Evolutionary conservation across 2,797 vertebrate genomes (phyloP), one percentile per base, ranked within the genome.

Genomic region (Danio albolineatus): DNA sequence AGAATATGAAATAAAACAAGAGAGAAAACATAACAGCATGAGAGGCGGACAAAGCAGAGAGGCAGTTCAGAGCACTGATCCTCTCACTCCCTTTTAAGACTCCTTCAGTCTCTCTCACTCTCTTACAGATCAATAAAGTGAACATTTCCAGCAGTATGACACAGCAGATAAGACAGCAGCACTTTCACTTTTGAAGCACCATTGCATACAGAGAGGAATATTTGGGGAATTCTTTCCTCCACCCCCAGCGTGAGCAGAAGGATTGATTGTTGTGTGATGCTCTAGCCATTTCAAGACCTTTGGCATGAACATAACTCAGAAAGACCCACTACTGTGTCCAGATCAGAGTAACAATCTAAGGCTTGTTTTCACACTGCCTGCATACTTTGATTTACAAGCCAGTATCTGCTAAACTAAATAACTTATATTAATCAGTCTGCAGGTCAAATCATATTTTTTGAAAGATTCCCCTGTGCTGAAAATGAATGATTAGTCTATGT

Each of bases 251-350:
- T 91, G 82, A 89, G 74, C 82, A 57, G 59, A 71, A 80, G 83
- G 83, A 88, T 90, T 91, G 90, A 28, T 28, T 28, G 28, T 92
- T 90, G 86, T 90, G 90, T 90, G 89, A 92, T 91, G 91, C 88
- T 88, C 60, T 17, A 21, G 19, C 10, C 6, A 60, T 85, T 85
- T 85, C 51, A 89, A 90, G 84, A 92, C 90, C 90, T 91, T 90
- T 91, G 82, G 82, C 85, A 88, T 59, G 87, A 85, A 86, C 87
- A 88, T 87, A 87, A 86, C 88, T 90, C 87, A 76, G 86, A 74
- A 90, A 91, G 88, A 90, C 71, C 64, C 76, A 90, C 89, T 81
- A 80, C 61, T 28, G 81, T 82, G 82, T 84, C 88, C 76, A 84
- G 77, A 67, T 80, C 64, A 80, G 83, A 85, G 81, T 80, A 82